phyloP scores from a whole-genome alignment of 2,113 vertebrate genomes.

The Phyllostomus discolor region DNA sequence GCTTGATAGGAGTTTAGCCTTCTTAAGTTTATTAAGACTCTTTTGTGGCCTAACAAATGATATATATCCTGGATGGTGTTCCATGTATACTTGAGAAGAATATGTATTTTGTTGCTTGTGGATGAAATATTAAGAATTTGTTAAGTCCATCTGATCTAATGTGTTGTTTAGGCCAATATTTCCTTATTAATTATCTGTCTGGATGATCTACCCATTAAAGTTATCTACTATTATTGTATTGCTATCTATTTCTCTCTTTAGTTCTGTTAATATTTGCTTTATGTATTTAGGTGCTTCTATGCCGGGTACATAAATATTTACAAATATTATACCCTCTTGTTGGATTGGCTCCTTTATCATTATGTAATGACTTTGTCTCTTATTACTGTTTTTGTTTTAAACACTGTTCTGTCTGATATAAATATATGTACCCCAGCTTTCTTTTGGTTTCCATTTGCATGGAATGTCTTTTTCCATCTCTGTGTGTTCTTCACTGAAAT shows the following conservation, averaged over 20 bases:
- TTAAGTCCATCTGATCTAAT: background rate
- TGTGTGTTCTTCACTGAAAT: background rate
- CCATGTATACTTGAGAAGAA: background rate
- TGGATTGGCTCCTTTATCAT: background rate
- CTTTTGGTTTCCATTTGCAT: background rate
- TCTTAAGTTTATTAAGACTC: background rate
- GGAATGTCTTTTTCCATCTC: background rate
- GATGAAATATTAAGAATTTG: background rate
- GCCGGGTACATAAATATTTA: background rate
- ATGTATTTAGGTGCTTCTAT: background rate
- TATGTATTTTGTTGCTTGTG: background rate
- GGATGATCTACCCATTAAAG: background rate
- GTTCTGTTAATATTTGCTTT: background rate
- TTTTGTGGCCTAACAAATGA: background rate
- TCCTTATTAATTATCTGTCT: background rate
- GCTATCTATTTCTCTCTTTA: background rate
- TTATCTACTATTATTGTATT: background rate
- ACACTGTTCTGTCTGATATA: background rate
- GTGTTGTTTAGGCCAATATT: background rate
- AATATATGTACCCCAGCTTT: background rate
- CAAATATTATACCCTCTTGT: background rate
- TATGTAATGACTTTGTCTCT: background rate
- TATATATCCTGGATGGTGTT: background rate
- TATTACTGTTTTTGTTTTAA: background rate
- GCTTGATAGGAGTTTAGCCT: background rate